Percentiles rank a stretch among this genome's conserved stretches.
These are phyloP conservation scores for Ashinkailepas kermadecensis DNA, from an alignment of 2,888 invertebrate genomes.

Conservation along the genomic window DNA sequence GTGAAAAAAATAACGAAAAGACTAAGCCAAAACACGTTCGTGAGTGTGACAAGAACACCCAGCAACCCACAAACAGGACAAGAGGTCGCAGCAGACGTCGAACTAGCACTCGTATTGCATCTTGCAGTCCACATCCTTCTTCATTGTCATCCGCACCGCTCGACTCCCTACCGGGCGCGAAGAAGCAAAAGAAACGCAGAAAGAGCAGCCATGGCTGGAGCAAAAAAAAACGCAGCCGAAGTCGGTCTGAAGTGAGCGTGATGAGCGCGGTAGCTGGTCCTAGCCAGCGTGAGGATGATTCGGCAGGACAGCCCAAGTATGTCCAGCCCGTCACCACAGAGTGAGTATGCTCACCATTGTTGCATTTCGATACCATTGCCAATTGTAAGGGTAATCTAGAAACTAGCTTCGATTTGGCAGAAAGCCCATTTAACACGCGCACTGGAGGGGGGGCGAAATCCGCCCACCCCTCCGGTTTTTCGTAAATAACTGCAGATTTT, in stretches of 20 bases:
- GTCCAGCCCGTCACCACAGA: slow-evolving; percentile 4
- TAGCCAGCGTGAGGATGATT: background rate
- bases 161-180: background rate
- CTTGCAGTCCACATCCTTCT: background rate
- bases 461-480: too few species aligned
- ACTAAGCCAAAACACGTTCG: too few species aligned
- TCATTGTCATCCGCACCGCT: background rate
- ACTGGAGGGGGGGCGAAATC: too few species aligned
- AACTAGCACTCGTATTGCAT: background rate
- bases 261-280: background rate
- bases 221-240: background rate
- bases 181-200: background rate
- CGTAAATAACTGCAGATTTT: too few species aligned
- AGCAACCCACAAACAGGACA: too few species aligned
- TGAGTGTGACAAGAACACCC: too few species aligned
- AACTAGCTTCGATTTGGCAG: too few species aligned
- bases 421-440: too few species aligned
- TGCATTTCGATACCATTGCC: too few species aligned
- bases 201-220: background rate
- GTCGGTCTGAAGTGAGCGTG: background rate
- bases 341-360: background rate
- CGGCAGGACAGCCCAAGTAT: background rate
- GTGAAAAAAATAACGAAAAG: too few species aligned
- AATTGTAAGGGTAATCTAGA: too few species aligned
- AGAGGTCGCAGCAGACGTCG: background rate